phyloP scores from a whole-genome alignment of 2,888 invertebrate species.

The Xestobium rufovillosum region DNA sequence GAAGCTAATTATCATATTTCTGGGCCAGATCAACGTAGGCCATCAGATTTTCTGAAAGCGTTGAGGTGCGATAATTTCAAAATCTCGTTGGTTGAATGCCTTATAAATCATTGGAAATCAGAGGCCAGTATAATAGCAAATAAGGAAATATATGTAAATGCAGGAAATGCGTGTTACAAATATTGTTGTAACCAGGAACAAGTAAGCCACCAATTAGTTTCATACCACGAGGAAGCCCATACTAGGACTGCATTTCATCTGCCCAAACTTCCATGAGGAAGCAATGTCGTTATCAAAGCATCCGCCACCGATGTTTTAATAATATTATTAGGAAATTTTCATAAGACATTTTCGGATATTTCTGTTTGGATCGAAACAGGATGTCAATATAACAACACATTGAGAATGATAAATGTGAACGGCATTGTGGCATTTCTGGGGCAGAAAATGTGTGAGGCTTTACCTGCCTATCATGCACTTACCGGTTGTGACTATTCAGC shows the following conservation, averaged over 20 bases:
- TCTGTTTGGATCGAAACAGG: constrained; percentile 10
- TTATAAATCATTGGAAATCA: constrained; percentile 27
- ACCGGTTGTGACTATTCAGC: constrained; percentile 23
- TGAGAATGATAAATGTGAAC: constrained; percentile 15
- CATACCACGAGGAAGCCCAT: constrained; percentile 29
- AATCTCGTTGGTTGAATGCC: constrained; percentile 29
- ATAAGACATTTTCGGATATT: constrained; percentile 19
- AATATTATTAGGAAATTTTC: constrained; percentile 26
- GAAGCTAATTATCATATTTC: constrained; percentile 28
- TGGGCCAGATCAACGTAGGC: constrained; percentile 29
- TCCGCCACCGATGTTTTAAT: constrained; percentile 27
- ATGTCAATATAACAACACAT: too few relatives aligned
- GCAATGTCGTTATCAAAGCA: constrained; percentile 26
- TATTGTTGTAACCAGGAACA: too few relatives aligned
- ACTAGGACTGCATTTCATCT: constrained; percentile 26
- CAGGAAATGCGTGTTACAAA: constrained; percentile 21
- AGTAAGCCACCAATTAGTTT: too few relatives aligned
- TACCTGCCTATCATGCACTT: constrained; percentile 21
- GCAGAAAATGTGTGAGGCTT: constrained; percentile 11
- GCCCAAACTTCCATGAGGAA: constrained; percentile 17
- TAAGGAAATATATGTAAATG: constrained; percentile 23
- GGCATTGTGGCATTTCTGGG: constrained; percentile 15
- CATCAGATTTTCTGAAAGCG: constrained; percentile 27
- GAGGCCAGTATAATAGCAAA: constrained; percentile 24
- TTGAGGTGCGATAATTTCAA: constrained; percentile 31